Percentiles rank a stretch among this genome's conserved stretches.
These are phyloP conservation scores for Elephantulus edwardii DNA, from an alignment of 2,113 vertebrate species.

Conservation along the genomic window DNA sequence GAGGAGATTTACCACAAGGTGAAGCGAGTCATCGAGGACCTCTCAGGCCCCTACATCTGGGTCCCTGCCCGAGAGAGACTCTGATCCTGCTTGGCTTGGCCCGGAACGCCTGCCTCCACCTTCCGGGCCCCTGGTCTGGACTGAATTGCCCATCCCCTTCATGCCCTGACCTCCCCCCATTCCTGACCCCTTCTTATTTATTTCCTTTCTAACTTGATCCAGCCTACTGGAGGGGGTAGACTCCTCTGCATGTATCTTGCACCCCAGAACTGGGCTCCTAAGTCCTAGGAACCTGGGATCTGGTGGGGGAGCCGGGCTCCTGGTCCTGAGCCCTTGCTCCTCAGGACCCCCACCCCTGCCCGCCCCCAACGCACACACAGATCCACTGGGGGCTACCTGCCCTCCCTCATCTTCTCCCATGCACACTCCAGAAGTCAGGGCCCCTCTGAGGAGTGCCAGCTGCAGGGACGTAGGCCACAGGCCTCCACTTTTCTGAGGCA, in stretches of 20 bases:
- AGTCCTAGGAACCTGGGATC: constrained; percentile 68
- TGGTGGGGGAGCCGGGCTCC: constrained; percentile 59
- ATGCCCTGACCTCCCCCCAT: constrained; percentile 46
- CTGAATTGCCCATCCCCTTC: constrained; percentile 74
- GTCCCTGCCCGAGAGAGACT: constrained; percentile 95
- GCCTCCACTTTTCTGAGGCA: constrained; percentile 61
- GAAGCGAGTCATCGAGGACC: constrained; percentile 95
- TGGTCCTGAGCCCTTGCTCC: constrained; percentile 55
- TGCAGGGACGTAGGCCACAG: constrained; percentile 60
- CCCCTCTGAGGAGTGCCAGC: constrained; percentile 52
- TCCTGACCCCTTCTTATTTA: constrained; percentile 76
- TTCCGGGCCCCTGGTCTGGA: constrained; percentile 75
- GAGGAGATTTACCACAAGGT: constrained; percentile 96
- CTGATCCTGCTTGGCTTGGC: constrained; percentile 80
- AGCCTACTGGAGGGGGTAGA: constrained; percentile 71
- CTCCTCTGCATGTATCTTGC: constrained; percentile 75
- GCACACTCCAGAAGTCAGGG: constrained; percentile 72
- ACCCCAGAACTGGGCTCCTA: constrained; percentile 71
- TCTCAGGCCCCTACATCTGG: constrained; percentile 97
- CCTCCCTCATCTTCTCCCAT: constrained; percentile 48
- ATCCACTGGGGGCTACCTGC: constrained; percentile 64
- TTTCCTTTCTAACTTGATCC: constrained; percentile 77
- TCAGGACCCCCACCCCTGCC: constrained; percentile 29
- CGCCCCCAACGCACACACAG: constrained; percentile 61
- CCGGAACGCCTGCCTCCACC: constrained; percentile 62